Evolutionary conservation across 1,140 invertebrate genomes (phyloP), one percentile per base, ranked within the genome.

Genomic region (Paracyclopina nana): DNA sequence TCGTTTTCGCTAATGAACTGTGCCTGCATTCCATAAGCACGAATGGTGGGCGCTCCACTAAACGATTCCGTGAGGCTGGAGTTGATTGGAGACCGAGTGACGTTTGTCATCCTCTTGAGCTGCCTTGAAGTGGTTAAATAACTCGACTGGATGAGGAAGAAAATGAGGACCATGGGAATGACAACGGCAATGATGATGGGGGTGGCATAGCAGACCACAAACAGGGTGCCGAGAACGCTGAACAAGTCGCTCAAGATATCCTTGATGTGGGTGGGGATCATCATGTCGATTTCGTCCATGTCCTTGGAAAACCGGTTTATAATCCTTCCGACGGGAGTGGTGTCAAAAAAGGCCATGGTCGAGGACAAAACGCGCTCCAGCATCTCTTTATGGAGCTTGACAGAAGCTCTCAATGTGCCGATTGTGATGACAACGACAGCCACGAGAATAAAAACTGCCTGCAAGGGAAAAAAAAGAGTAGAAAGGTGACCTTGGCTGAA

Each of bases 141-240:
- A 45, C 42, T 27, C 12, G 38, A 29, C 28, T 56, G 50, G 56
- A 92, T 77, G 61, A 86, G 86, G 68, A 95, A 95, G 31, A 94
- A 55, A 11, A 87, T 54, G 31, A 74, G 78, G 58, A 95, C 76
- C 6, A 88, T 87, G 53, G 92, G 38, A 53, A 91, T 78, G 38
- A 87, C 75, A 6, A 70, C 64, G 53, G 25, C 14, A 11, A 88
- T 61, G 67, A 95, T 92, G 57, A 79, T 71, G 0, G 86, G 86
- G 27, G 88, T 94, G 54, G 80, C 82, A 61, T 76, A 77, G 65
- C 82, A 81, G 61, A 95, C 91, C 34, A 94, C 81, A 60, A 88
- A 72, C 52, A 95, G 64, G 3, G 86, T 87, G 27, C 79, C 79
- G 53, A 88, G 60, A 5, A 90, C 83, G 75, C 85, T 18, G 6